A percentile compares a stretch with the other conserved stretches of the same genome.
Evolutionary conservation across 2,888 invertebrate species (phyloP).

Genomic region (Disparrhopalites patrizii): DNA sequence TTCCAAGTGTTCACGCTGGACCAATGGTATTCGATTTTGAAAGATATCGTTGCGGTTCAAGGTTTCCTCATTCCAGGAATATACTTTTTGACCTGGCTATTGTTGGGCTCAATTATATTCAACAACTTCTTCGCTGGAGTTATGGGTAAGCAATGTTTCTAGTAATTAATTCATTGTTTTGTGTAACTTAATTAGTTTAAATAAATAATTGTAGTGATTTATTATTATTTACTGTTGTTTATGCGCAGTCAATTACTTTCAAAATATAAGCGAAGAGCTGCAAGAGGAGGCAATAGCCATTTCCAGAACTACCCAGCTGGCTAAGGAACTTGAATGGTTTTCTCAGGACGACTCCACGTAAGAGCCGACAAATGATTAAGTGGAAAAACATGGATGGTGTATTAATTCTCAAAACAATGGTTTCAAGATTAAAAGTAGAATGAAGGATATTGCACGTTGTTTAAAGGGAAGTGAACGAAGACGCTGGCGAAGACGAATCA

Average conservation of each 20-base stretch:
- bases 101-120: constrained; percentile 43
- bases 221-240: no score
- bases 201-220: no score
- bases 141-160: constrained; percentile 34
- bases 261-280: constrained; percentile 33
- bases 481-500: no score
- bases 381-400: no score
- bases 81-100: constrained; percentile 38
- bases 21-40: constrained; percentile 37
- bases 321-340: constrained; percentile 15
- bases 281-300: constrained; percentile 13
- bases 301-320: constrained; percentile 2
- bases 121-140: constrained; percentile 44
- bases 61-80: constrained; percentile 26
- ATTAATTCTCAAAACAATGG: no score
- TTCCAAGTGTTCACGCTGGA: constrained; percentile 44
- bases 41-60: constrained; percentile 12
- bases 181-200: background rate
- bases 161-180: background rate
- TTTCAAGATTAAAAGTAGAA: no score
- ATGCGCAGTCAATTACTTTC: constrained; percentile 37
- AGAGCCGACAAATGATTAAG: no score
- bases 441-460: no score
- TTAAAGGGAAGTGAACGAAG: no score
- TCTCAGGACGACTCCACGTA: constrained; percentile 9